Evolutionary conservation across 2,888 invertebrate species (phyloP).

Genomic region (Pollenia griseotomentosa): DNA sequence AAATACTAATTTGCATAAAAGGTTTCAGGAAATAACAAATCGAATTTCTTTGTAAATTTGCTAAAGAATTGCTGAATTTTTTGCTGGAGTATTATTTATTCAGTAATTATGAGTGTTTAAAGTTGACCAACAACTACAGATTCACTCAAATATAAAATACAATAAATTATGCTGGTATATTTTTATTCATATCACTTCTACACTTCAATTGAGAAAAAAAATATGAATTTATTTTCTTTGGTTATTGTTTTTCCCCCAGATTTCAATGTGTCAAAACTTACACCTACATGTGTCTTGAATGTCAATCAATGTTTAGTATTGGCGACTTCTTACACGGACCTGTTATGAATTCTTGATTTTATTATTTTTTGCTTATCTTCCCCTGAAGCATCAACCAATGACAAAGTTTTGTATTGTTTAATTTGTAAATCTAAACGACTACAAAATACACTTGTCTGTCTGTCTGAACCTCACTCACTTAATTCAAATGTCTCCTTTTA

Average conservation of each 20-base stretch:
- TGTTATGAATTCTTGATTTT: conserved; percentile 67
- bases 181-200: not conserved
- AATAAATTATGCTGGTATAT: conserved; percentile 42
- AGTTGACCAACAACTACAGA: conserved; percentile 25
- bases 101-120: conserved; percentile 45
- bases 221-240: not conserved
- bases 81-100: not conserved
- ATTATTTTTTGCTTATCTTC: not conserved
- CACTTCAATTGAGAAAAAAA: not conserved
- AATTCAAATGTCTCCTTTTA: conserved; percentile 45
- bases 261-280: conserved; percentile 68
- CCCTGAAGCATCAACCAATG: not conserved
- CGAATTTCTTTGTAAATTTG: conserved; percentile 58
- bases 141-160: not conserved
- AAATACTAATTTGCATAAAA: conserved; percentile 65
- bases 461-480: conserved; percentile 14
- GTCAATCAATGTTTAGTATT: conserved; percentile 66
- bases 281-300: conserved; percentile 71
- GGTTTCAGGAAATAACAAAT: conserved; percentile 67
- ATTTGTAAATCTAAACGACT: conserved; percentile 25
- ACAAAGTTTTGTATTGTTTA: conserved; percentile 1
- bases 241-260: conserved; percentile 36
- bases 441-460: conserved; percentile 12
- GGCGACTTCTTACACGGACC: conserved; percentile 60
- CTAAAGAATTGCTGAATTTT: conserved; percentile 18